Conservation (phyloP, 2,888 invertebrate species). For the Melanophora roralis region DNA sequence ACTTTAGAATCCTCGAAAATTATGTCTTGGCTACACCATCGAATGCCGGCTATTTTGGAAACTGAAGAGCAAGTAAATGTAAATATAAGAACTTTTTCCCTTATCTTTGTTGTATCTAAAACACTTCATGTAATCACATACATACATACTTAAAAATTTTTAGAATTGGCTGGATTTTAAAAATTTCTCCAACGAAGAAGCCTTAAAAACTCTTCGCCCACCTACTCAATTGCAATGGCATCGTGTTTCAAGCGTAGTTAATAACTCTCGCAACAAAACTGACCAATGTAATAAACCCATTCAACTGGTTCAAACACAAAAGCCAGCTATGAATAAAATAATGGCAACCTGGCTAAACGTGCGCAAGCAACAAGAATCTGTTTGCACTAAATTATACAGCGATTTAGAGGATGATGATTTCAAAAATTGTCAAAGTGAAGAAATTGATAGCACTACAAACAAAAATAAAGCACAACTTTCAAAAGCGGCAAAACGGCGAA, state of each 20-base stretch:
- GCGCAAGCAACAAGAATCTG: constrained; percentile 49
- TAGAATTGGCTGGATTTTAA: constrained; percentile 84
- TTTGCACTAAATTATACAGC: constrained; percentile 37
- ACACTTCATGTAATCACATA: no score
- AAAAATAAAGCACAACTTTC: constrained; percentile 59
- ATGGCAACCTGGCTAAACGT: constrained; percentile 72
- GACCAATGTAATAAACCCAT: constrained; percentile 80
- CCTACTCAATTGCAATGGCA: constrained; percentile 81
- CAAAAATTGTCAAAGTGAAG: constrained; percentile 17
- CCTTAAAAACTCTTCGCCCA: constrained; percentile 78
- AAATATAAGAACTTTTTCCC: constrained; percentile 62
- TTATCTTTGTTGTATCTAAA: no score
- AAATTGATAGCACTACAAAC: constrained; percentile 25
- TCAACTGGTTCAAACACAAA: constrained; percentile 61
- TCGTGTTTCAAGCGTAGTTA: constrained; percentile 84
- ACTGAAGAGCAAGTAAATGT: constrained; percentile 82
- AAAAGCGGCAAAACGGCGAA: constrained; percentile 63
- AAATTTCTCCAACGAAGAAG: constrained; percentile 78
- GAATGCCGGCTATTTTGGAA: constrained; percentile 88
- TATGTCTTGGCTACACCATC: constrained; percentile 86
- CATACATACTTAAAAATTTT: constrained; percentile 32
- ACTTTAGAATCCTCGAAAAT: constrained; percentile 85
- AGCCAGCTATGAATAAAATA: constrained; percentile 67
- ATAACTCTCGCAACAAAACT: constrained; percentile 84
- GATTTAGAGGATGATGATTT: constrained; percentile 27